phyloP scores from a whole-genome alignment of 2,888 invertebrate species.

The Trichogramma dendrolimi region DNA sequence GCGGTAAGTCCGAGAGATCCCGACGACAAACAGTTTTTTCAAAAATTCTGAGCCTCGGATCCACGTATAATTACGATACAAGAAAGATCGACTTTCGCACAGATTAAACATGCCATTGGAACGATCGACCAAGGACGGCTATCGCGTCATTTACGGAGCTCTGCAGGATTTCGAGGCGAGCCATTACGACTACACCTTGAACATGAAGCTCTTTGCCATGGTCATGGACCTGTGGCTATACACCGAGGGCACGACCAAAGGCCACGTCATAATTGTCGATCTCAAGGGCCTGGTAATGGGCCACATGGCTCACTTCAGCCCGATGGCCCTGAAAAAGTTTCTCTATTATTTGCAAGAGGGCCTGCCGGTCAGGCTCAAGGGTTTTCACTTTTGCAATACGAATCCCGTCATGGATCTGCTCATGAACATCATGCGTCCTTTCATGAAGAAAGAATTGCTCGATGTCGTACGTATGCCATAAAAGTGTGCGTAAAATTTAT shows the following conservation, averaged over 20 bases:
- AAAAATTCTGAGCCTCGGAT: background rate
- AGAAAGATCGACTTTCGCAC: background rate
- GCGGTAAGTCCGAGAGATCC: background rate
- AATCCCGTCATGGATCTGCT: slow-evolving; percentile 67
- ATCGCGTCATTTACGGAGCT: slow-evolving; percentile 56
- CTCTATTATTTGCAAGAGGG: slow-evolving; percentile 68
- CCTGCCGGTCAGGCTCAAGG: slow-evolving; percentile 63
- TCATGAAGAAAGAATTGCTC: slow-evolving; percentile 64
- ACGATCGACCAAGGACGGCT: slow-evolving; percentile 56
- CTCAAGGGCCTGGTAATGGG: slow-evolving; percentile 59
- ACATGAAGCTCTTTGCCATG: slow-evolving; percentile 57
- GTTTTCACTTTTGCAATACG: slow-evolving; percentile 66
- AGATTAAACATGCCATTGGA: slow-evolving; percentile 53
- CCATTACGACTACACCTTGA: slow-evolving; percentile 56
- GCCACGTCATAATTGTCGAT: slow-evolving; percentile 62
- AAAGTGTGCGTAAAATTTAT: too few relatives aligned
- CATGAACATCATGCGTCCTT: slow-evolving; percentile 64
- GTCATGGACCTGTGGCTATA: slow-evolving; percentile 58
- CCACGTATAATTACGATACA: background rate
- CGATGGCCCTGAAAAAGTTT: slow-evolving; percentile 63
- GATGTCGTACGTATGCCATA: slow-evolving; percentile 39
- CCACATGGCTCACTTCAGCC: slow-evolving; percentile 61
- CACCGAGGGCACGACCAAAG: slow-evolving; percentile 57
- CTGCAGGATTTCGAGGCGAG: slow-evolving; percentile 59
- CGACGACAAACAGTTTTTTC: background rate